Conservation (phyloP, 1,140 invertebrate species). For the Aphaenogaster floridana region DNA sequence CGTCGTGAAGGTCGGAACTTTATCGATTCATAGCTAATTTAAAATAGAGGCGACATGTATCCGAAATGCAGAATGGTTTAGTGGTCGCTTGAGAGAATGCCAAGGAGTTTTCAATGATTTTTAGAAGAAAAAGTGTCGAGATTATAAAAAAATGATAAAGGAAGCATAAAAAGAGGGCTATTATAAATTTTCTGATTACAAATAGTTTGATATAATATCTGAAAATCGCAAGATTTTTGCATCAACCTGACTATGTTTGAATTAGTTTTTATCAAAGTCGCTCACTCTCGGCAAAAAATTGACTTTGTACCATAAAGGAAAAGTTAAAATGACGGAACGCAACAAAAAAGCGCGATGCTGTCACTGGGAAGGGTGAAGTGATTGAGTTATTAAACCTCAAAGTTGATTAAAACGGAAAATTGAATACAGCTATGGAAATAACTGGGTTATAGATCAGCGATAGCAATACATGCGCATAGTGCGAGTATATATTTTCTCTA, state of each 20-base stretch:
- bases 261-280: background rate
- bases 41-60: background rate
- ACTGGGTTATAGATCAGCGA: background rate
- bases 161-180: background rate
- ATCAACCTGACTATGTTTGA: background rate
- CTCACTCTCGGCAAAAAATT: background rate
- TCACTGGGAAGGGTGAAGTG: background rate
- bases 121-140: background rate
- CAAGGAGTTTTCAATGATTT: background rate
- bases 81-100: background rate
- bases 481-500: background rate
- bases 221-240: background rate
- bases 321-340: background rate
- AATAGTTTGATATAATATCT: background rate
- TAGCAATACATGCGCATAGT: background rate
- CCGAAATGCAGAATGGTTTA: background rate
- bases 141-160: background rate
- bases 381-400: conserved; percentile 10
- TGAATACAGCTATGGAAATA: background rate
- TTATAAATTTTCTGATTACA: conserved; percentile 1
- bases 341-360: background rate
- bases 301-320: background rate
- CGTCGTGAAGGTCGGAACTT: conserved; percentile 24
- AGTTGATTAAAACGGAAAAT: conserved; percentile 40
- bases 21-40: background rate